Conservation (phyloP, 2,113 vertebrate species). For the Mus spicilegus region DNA sequence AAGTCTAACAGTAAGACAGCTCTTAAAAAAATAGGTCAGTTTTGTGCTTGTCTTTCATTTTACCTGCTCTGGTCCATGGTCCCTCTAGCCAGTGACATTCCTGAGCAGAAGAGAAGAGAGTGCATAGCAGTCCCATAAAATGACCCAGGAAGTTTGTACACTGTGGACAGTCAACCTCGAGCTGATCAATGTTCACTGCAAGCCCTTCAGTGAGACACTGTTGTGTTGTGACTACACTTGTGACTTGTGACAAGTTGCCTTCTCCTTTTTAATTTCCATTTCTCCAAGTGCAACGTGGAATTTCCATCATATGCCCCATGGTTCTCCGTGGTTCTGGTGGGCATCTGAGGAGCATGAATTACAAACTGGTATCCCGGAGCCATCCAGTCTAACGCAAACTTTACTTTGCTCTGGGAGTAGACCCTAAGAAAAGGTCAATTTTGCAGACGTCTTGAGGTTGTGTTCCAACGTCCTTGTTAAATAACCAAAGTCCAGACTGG, state of each 20-base stretch:
- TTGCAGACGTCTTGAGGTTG: slow-evolving; percentile 78
- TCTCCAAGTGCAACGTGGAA: background rate
- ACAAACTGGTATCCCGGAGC: slow-evolving; percentile 65
- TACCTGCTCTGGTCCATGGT: background rate
- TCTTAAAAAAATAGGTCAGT: background rate
- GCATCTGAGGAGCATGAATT: slow-evolving; percentile 29
- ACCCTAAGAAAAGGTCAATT: slow-evolving; percentile 81
- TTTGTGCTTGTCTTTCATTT: background rate
- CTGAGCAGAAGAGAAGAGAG: background rate
- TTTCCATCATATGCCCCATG: background rate
- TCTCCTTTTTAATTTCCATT: background rate
- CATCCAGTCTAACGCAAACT: slow-evolving; percentile 56
- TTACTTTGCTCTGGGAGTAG: slow-evolving; percentile 70
- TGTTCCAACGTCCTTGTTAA: slow-evolving; percentile 78
- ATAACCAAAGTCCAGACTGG: slow-evolving; percentile 78
- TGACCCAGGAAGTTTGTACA: background rate
- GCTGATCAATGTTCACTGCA: background rate
- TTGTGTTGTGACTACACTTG: background rate
- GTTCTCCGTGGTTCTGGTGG: slow-evolving; percentile 10
- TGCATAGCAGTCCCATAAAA: fast-evolving
- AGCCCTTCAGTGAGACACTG: background rate
- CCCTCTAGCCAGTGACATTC: background rate
- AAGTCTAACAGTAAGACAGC: background rate
- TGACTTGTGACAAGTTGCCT: slow-evolving; percentile 2
- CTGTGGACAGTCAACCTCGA: background rate